phyloP scores from a whole-genome alignment of 2,888 invertebrate species.

The Galerucella nymphaeae region DNA sequence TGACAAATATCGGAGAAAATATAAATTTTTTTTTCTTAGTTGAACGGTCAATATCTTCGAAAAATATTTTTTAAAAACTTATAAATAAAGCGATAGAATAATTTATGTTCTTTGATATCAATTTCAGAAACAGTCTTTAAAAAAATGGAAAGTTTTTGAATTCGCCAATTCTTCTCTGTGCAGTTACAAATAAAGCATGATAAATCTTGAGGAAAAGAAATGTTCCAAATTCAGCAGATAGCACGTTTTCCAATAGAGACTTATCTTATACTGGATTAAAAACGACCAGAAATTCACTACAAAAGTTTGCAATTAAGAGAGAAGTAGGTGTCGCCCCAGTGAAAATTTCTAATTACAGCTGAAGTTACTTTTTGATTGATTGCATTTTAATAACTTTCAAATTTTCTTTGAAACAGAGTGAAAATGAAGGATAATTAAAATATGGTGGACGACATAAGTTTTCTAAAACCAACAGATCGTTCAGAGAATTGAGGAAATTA shows the following conservation, averaged over 20 bases:
- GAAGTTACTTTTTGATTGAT: slow-evolving; percentile 23
- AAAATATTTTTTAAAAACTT: too few relatives aligned
- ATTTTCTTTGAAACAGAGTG: background rate
- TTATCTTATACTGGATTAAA: slow-evolving; percentile 6
- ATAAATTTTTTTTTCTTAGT: too few relatives aligned
- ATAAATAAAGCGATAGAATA: too few relatives aligned
- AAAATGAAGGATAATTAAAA: background rate
- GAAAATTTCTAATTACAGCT: slow-evolving; percentile 3
- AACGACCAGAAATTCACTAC: slow-evolving; percentile 14
- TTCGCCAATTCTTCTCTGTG: background rate
- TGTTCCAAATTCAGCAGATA: slow-evolving; percentile 18
- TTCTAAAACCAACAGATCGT: background rate
- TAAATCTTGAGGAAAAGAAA: slow-evolving; percentile 16
- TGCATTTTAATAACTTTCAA: background rate
- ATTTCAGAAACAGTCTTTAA: too few relatives aligned
- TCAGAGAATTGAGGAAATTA: background rate
- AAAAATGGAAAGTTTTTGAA: too few relatives aligned
- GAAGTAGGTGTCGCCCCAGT: background rate
- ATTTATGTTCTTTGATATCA: too few relatives aligned
- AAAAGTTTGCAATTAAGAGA: slow-evolving; percentile 29
- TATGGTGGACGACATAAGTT: background rate
- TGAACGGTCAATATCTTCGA: too few relatives aligned
- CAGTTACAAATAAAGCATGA: slow-evolving; percentile 19
- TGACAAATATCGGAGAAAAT: too few relatives aligned
- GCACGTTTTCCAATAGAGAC: slow-evolving; percentile 20